phyloP scores from a whole-genome alignment of 2,888 invertebrate genomes.

The Drosophila picticornis region DNA sequence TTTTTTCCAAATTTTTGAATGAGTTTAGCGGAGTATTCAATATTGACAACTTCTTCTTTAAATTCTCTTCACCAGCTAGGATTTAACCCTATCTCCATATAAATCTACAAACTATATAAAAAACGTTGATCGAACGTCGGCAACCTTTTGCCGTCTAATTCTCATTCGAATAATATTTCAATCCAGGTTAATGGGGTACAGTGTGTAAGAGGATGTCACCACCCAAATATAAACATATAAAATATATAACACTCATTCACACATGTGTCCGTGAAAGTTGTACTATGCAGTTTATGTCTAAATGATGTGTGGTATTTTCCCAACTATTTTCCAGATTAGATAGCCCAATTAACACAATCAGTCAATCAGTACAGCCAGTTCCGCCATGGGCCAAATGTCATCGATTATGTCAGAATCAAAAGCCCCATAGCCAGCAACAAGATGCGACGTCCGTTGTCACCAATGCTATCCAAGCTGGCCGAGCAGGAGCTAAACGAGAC shows the following conservation, averaged over 20 bases:
- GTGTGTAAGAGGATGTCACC: not conserved
- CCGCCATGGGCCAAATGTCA: constrained; percentile 32
- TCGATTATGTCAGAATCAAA: constrained; percentile 38
- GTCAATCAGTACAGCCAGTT: constrained; percentile 24
- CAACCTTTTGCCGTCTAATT: not conserved
- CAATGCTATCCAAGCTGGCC: constrained; percentile 83
- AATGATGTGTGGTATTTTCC: constrained; percentile 47
- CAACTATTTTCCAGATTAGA: constrained; percentile 61
- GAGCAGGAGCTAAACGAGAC: constrained; percentile 86
- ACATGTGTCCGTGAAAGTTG: constrained; percentile 18
- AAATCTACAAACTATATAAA: not conserved
- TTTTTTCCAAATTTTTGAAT: not conserved
- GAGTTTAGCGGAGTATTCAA: not conserved
- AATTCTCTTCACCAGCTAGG: not conserved
- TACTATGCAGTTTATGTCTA: constrained; percentile 20
- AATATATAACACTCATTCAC: not conserved
- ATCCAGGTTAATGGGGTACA: not conserved
- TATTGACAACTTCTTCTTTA: not conserved
- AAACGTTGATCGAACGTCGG: not conserved
- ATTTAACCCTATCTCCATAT: not conserved
- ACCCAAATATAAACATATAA: too few species aligned
- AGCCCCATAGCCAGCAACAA: constrained; percentile 38
- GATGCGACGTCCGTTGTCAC: constrained; percentile 78
- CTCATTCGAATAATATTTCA: not conserved
- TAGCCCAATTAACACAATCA: constrained; percentile 48